Conservation (phyloP, 2,113 vertebrate genomes). For the Rhea americana region DNA sequence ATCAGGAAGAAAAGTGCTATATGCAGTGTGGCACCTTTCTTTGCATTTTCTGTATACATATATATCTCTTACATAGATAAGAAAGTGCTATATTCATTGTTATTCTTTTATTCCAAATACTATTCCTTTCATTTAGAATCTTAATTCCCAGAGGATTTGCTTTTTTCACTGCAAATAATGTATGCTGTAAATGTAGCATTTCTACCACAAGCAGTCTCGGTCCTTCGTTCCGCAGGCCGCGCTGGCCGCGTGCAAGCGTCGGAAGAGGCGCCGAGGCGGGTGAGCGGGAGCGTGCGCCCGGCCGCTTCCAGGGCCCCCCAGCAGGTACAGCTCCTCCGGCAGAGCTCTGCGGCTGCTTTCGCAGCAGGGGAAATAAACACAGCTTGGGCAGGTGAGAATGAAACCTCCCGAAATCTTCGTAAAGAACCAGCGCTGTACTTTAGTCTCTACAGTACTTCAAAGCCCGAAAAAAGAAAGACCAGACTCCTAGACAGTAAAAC, state of each 20-base stretch:
- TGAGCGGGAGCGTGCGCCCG: neutral
- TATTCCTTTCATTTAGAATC: neutral
- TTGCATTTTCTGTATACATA: neutral
- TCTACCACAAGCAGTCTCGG: neutral
- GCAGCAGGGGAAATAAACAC: neutral
- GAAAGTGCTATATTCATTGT: neutral
- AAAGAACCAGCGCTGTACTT: neutral
- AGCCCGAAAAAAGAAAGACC: neutral
- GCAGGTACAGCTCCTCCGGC: neutral
- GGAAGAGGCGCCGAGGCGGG: neutral
- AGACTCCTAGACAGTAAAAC: neutral
- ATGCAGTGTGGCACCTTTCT: neutral
- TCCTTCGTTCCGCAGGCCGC: neutral
- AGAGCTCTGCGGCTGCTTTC: neutral
- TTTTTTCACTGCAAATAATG: neutral
- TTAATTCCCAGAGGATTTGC: neutral
- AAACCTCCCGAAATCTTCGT: neutral
- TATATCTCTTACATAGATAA: rapidly evolving
- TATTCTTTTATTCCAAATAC: neutral
- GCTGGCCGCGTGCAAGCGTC: neutral
- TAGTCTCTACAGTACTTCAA: neutral
- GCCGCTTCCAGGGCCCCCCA: neutral
- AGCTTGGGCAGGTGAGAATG: neutral
- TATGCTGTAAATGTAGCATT: neutral
- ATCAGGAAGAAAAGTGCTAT: neutral